Percentiles rank a stretch among this genome's conserved stretches.
phyloP scores from a whole-genome alignment of 2,888 invertebrate genomes.

The Dermolepida albohirtum region DNA sequence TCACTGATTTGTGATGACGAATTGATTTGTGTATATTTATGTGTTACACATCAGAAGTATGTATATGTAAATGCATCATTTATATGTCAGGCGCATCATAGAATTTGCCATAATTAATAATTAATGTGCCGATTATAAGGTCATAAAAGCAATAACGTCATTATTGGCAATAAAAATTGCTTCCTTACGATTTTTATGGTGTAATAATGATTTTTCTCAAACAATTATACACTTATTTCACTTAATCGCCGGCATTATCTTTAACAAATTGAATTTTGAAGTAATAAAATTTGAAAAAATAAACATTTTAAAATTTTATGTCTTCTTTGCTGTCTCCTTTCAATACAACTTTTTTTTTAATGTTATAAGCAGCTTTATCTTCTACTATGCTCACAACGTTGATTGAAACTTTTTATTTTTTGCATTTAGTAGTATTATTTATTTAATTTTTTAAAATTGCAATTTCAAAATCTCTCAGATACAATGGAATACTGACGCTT shows the following conservation, averaged over 20 bases:
- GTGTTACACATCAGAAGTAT: background rate
- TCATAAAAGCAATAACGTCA: slow-evolving; percentile 38
- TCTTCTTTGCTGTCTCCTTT: slow-evolving; percentile 8
- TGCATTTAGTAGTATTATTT: no score
- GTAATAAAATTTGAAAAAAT: slow-evolving; percentile 34
- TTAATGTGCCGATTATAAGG: slow-evolving; percentile 28
- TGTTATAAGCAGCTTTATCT: no score
- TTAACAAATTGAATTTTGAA: slow-evolving; percentile 29
- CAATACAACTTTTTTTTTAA: no score
- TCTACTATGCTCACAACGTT: no score
- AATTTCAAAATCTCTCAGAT: no score
- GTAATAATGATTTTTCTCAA: slow-evolving; percentile 32
- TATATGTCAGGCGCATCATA: slow-evolving; percentile 17
- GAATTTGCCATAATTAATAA: slow-evolving; percentile 36
- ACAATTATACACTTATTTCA: slow-evolving; percentile 36
- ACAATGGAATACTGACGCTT: no score
- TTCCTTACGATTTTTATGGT: slow-evolving; percentile 39
- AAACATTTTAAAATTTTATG: slow-evolving; percentile 29
- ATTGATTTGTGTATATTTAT: background rate
- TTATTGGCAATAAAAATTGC: slow-evolving; percentile 37
- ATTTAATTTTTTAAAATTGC: no score
- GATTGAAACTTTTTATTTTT: no score
- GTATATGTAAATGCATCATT: slow-evolving; percentile 29
- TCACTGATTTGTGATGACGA: slow-evolving; percentile 9
- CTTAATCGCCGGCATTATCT: slow-evolving; percentile 29